Conservation (phyloP, 2,113 vertebrate species). For the Melanocharis versteri region DNA sequence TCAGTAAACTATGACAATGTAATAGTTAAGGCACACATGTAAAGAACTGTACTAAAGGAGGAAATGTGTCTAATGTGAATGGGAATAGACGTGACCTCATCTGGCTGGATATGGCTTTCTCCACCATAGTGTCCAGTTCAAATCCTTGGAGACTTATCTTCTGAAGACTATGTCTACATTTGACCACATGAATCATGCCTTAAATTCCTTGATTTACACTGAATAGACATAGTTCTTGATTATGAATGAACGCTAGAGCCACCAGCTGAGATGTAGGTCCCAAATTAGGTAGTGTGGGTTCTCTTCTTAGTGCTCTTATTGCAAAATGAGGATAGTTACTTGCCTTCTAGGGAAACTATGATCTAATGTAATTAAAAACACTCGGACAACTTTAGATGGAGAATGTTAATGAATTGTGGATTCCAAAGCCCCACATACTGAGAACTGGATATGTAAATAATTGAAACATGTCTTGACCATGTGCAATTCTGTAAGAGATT, state of each 20-base stretch:
- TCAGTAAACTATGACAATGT: background rate
- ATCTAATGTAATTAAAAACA: background rate
- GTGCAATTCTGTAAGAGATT: background rate
- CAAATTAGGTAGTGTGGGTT: background rate
- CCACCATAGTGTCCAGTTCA: background rate
- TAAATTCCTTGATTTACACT: background rate
- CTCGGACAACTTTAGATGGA: background rate
- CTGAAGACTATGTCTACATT: background rate
- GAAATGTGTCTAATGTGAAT: too few relatives aligned
- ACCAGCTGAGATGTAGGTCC: background rate
- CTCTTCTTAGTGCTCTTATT: background rate
- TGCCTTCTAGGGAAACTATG: background rate
- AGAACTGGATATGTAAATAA: background rate
- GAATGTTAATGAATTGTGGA: background rate
- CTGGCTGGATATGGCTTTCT: background rate
- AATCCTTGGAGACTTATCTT: background rate
- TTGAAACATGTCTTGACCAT: rapidly evolving
- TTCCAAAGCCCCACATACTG: background rate
- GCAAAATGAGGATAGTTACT: background rate
- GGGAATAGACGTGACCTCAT: background rate
- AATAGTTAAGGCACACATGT: background rate
- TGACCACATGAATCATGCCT: background rate
- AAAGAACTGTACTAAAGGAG: background rate
- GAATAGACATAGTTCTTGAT: background rate
- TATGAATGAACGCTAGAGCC: background rate